Conservation (phyloP, 2,113 vertebrate genomes). For the Lophura nycthemera region DNA sequence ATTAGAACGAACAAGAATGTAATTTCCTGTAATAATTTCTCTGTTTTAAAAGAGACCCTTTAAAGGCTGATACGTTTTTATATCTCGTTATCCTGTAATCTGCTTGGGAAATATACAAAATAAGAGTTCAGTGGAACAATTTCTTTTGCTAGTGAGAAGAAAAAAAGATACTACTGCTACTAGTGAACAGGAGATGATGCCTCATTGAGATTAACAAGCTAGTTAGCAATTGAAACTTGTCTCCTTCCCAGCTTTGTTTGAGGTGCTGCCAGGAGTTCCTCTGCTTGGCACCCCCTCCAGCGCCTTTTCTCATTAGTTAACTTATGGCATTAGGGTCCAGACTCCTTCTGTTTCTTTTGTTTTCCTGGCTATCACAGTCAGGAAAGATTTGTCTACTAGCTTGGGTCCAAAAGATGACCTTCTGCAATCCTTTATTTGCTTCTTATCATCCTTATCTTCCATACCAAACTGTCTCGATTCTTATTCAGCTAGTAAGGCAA, state of each 20-base stretch:
- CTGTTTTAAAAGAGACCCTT: not conserved
- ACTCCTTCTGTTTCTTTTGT: not conserved
- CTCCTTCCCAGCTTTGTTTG: not conserved
- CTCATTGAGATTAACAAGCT: not conserved
- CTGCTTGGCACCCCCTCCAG: not conserved
- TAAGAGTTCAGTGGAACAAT: too few species aligned
- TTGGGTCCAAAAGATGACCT: not conserved
- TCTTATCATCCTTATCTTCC: not conserved
- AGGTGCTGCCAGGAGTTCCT: not conserved
- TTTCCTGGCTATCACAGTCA: not conserved
- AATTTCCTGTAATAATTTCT: not conserved
- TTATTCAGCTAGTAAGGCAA: not conserved
- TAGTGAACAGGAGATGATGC: not conserved
- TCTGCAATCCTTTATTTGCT: not conserved
- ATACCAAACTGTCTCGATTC: not conserved
- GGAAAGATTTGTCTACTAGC: not conserved
- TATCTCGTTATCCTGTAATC: too few species aligned
- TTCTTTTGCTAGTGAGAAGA: too few species aligned
- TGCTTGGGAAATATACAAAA: too few species aligned
- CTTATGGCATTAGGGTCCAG: not conserved
- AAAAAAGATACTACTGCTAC: not conserved
- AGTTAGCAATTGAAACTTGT: not conserved
- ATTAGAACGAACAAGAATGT: too few species aligned
- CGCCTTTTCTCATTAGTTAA: not conserved
- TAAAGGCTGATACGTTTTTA: not conserved